A percentile compares a stretch with the other conserved stretches of the same genome.
Conservation (phyloP, 2,888 invertebrate species). For the Drosophila mercatorum region DNA sequence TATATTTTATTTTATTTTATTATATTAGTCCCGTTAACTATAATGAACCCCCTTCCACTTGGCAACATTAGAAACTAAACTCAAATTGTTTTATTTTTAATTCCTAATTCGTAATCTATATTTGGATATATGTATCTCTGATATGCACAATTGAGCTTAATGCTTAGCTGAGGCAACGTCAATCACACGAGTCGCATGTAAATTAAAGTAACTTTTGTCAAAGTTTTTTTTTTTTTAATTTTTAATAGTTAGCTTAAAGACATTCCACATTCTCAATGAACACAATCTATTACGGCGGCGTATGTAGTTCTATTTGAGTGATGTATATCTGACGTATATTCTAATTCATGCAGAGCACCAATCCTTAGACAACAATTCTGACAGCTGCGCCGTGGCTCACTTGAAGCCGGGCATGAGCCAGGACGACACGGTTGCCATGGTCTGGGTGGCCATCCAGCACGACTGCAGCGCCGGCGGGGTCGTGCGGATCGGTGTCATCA, state of each 20-base stretch:
- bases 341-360: not conserved
- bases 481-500: constrained; percentile 91
- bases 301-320: not conserved
- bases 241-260: not conserved
- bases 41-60: too few species aligned
- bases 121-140: too few species aligned
- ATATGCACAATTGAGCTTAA: too few species aligned
- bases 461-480: constrained; percentile 98
- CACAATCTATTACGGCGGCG: too few species aligned
- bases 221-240: too few species aligned
- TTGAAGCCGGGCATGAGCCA: constrained; percentile 93
- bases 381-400: constrained; percentile 87
- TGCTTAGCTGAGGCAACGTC: too few species aligned
- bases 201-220: too few species aligned
- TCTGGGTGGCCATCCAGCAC: constrained; percentile 93
- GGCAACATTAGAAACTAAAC: too few species aligned
- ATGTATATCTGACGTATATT: not conserved
- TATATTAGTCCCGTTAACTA: too few species aligned
- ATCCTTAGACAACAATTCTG: constrained; percentile 94
- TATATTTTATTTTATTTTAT: too few species aligned
- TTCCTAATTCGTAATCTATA: too few species aligned
- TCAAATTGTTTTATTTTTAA: not conserved
- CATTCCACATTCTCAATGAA: not conserved
- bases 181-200: too few species aligned
- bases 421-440: constrained; percentile 93